Percentiles rank a stretch among this genome's conserved stretches.
phyloP scores from a whole-genome alignment of 1,140 invertebrate genomes.

The Himalopsyche phryganea region DNA sequence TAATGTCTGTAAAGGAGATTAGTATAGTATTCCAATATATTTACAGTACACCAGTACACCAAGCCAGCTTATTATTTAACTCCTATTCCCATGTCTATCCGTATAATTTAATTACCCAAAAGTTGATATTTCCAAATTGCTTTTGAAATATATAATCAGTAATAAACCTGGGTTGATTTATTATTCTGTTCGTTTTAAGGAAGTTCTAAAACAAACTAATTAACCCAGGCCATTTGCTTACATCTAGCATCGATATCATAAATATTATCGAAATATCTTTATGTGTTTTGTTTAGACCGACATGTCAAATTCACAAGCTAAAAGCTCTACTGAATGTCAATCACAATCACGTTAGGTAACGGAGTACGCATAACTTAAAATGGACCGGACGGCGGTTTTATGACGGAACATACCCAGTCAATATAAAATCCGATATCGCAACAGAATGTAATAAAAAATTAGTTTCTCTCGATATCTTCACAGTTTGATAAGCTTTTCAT shows the following conservation, averaged over 20 bases:
- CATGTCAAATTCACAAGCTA: background rate
- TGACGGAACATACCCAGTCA: constrained; percentile 6
- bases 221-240: background rate
- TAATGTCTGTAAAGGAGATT: no score
- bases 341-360: background rate
- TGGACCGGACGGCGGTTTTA: constrained; percentile 7
- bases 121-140: no score
- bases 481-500: no score
- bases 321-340: constrained; percentile 17
- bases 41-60: no score
- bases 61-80: no score
- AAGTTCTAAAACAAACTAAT: background rate
- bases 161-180: background rate
- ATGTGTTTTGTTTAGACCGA: no score
- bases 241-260: background rate
- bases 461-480: no score
- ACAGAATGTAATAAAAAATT: no score
- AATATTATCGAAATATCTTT: background rate
- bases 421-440: background rate
- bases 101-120: no score
- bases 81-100: no score
- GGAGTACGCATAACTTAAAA: constrained; percentile 4
- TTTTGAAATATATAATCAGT: no score
- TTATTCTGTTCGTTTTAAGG: background rate
- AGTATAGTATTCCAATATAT: no score